Evolutionary conservation across 2,888 invertebrate species (phyloP).

Genomic region (Melipona bicolor): DNA sequence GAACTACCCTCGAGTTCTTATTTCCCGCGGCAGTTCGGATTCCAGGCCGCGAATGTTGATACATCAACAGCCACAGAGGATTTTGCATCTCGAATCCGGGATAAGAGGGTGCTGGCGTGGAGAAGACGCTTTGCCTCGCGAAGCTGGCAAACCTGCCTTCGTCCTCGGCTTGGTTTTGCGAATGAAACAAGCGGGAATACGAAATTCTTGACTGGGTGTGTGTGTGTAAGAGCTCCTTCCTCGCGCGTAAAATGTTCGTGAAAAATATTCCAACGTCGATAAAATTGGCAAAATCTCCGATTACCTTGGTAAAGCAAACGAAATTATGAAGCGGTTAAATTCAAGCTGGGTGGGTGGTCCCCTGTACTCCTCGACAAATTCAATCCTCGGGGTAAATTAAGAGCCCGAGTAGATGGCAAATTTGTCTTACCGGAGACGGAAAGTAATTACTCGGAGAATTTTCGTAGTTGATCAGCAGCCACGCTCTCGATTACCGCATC

Average conservation of each 20-base stretch:
- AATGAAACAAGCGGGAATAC: slow-evolving; percentile 6
- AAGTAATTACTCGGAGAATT: slow-evolving; percentile 29
- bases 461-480: slow-evolving; percentile 38
- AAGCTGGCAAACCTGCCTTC: slow-evolving; percentile 8
- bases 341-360: not conserved
- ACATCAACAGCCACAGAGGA: slow-evolving; percentile 35
- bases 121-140: slow-evolving; percentile 20
- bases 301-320: not conserved
- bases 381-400: slow-evolving; percentile 17
- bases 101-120: slow-evolving; percentile 27
- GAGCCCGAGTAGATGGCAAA: slow-evolving; percentile 10
- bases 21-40: slow-evolving; percentile 24
- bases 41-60: slow-evolving; percentile 51
- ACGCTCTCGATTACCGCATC: slow-evolving; percentile 27
- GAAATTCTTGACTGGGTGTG: slow-evolving; percentile 3
- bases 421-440: slow-evolving; percentile 19
- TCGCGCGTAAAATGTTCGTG: too few relatives aligned
- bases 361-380: not conserved
- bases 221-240: too few relatives aligned
- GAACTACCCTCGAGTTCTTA: slow-evolving; percentile 41
- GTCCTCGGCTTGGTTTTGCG: not conserved
- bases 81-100: slow-evolving; percentile 51
- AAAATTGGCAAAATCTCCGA: too few relatives aligned
- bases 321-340: not conserved
- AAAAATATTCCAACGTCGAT: too few relatives aligned